phyloP scores from a whole-genome alignment of 2,113 vertebrate species.

The Ceyx cyanopectus region DNA sequence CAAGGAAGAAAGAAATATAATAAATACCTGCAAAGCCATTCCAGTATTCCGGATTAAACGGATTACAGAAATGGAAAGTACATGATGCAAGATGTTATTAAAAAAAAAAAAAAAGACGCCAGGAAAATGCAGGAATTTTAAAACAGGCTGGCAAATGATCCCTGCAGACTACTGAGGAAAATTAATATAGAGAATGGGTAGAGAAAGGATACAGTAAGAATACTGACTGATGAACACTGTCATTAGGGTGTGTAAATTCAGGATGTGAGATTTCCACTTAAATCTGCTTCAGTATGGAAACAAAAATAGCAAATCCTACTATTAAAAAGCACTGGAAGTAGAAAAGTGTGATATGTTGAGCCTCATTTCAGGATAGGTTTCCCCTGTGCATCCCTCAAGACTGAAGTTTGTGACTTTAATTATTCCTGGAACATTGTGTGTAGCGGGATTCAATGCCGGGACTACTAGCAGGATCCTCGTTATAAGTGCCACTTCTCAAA shows the following conservation, averaged over 20 bases:
- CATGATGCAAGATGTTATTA: constrained; percentile 60
- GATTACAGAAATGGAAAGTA: constrained; percentile 64
- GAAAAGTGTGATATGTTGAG: neutral
- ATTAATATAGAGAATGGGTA: constrained; percentile 40
- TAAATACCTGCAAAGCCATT: constrained; percentile 51
- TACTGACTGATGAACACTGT: constrained; percentile 29
- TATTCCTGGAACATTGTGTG: constrained; percentile 31
- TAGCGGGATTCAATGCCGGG: constrained; percentile 38
- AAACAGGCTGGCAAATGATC: constrained; percentile 63
- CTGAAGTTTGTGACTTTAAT: constrained; percentile 55
- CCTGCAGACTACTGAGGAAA: constrained; percentile 56
- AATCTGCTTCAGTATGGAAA: constrained; percentile 3
- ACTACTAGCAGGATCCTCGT: constrained; percentile 52
- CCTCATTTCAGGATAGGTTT: constrained; percentile 26
- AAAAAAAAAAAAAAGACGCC: constrained; percentile 53
- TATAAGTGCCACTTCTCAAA: constrained; percentile 54
- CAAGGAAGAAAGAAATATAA: constrained; percentile 24
- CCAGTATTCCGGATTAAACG: constrained; percentile 55
- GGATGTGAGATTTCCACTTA: constrained; percentile 22
- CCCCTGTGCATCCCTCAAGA: constrained; percentile 27
- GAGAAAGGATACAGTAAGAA: constrained; percentile 21
- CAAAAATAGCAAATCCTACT: constrained; percentile 8
- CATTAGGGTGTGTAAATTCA: neutral
- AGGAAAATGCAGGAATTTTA: constrained; percentile 52
- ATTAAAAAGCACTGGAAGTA: constrained; percentile 21